These are phyloP conservation scores for Hydrochoerus hydrochaeris DNA, from an alignment of 2,113 vertebrate species.

Conservation along the genomic window DNA sequence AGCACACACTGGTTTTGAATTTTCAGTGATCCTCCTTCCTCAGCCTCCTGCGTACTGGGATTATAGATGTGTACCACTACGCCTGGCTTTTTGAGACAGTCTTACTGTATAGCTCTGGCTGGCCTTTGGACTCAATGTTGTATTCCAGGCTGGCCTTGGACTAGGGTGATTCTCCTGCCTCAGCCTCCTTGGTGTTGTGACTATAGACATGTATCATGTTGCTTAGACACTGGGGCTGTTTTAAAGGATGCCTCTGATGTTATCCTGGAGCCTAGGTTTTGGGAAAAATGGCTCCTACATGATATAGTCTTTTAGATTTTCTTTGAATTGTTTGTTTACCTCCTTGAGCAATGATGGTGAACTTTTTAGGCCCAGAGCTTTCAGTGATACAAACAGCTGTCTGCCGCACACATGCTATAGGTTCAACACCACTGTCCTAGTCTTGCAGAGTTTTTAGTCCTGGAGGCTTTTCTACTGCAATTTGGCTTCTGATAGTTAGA, in stretches of 20 bases:
- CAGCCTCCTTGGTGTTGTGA: not conserved
- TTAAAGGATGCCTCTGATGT: not conserved
- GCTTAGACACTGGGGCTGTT: not conserved
- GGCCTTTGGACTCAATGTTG: not conserved
- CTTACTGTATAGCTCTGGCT: not conserved
- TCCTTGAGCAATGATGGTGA: not conserved
- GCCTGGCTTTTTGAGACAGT: not conserved
- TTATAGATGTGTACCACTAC: not conserved
- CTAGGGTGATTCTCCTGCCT: not conserved
- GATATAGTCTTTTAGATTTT: slow-evolving; percentile 9
- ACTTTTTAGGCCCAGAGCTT: not conserved
- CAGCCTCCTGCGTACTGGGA: not conserved
- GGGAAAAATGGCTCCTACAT: slow-evolving; percentile 32
- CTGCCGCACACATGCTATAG: not conserved
- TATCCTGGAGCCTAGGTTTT: not conserved
- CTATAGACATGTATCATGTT: not conserved
- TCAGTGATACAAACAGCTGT: not conserved
- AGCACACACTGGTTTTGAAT: not conserved
- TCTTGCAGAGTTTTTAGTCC: not conserved
- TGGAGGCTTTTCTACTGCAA: not conserved
- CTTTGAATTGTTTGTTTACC: slow-evolving; percentile 3
- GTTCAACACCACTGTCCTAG: not conserved
- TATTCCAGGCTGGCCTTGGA: not conserved
- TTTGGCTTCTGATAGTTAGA: slow-evolving; percentile 47
- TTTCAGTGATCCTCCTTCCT: not conserved